Base-by-base conservation (phyloP, 92 coral and sea anemone species). In the Parazoanthus swiftii region DNA sequence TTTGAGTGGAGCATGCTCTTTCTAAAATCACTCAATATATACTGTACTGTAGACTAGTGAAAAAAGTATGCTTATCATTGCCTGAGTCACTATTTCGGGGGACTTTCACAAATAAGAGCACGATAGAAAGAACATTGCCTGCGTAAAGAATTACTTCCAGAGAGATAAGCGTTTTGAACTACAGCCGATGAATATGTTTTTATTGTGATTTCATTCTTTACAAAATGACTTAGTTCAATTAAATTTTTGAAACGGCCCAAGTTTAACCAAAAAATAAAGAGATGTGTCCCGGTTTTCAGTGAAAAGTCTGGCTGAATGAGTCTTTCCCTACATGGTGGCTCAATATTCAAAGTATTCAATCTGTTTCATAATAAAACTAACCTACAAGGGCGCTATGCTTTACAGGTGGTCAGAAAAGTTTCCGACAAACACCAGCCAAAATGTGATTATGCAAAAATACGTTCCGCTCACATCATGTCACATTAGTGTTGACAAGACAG, bases 401-500 rank as follows among this genome's bases (percentile, higher is more conserved):
- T 29, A 48, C 87, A 84, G 87, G 87, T 84, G 87, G 87, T 84
- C 77, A 68, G 36, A 29, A 33, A 29, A 84, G 46, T 29, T 70
- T 84, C 67, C 87, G 87, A 23, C 43, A 84, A 84, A 84, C 87
- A 84, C 79, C 43, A 68, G 87, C 77, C 26, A 72, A 26, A 84
- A n/a, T 33, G 78, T 84, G 79, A 84, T 70, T 70, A 84, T 68
- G 78, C 68, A 84, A 84, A 82, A 70, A 51, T 71, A 14, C 44
- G 43, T 83, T 84, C 58, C 36, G 58, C 56, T 84, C 79, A 23
- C 70, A 63, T 72, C 79, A 71, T 70, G 37, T 25, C 33, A 84
- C 39, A 72, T 71, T 71, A 71, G 33, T 44, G 65, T 46, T 72
- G 77, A n/a, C 65, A 84, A 70, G 2, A 72, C 39, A 72, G 15